Evolutionary conservation across 1,140 invertebrate species (phyloP), one percentile per base, ranked within the genome.

Genomic region (Liolophura sinensis): DNA sequence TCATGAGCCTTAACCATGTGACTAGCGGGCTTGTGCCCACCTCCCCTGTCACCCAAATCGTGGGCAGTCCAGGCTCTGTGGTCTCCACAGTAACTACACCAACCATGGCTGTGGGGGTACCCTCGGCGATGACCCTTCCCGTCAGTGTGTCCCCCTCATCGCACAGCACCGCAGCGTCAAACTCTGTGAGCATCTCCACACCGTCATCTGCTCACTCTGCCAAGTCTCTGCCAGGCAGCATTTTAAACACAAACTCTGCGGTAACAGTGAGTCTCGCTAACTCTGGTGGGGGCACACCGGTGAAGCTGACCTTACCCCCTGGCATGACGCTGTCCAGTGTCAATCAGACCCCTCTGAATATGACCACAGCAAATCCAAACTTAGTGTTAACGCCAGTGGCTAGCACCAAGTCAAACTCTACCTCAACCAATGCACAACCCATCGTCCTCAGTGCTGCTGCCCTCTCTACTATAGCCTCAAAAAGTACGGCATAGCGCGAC

Each of bases 311-410:
- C 27, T n/a, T 64, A 6, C 51, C 62, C 11, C 18, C 62, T 11
- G 27, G 40, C 14, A 46, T 56, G 62, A 40, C 51, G 16, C 51
- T 64, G 11, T 27, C 31, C 22, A 59, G 25, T 11, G 57, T 59
- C 25, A 59, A 59, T 25, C 27, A 46, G 14, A 25, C 60, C 15
- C 60, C 60, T 9, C 46, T 61, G 16, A 61, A 61, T 49, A 61
- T 61, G 57, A 51, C 47, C 63, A 57, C 63, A n/a, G 16, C 60
- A 61, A 50, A 59, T 25, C 22, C 40, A 24, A 48, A 48, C 57
- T 11, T 57, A 46, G 15, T 64, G 55, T 22, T 65, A 12, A 27
- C 49, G 7, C 25, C 16, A 31, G n/a, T 27, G 24, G 11, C 25
- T 48, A 40, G 50, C 40, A 54, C 25, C 49, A 54, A 20, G 25